Evolutionary conservation across 1,140 invertebrate species (phyloP).

Genomic region (Neodiprion lecontei): DNA sequence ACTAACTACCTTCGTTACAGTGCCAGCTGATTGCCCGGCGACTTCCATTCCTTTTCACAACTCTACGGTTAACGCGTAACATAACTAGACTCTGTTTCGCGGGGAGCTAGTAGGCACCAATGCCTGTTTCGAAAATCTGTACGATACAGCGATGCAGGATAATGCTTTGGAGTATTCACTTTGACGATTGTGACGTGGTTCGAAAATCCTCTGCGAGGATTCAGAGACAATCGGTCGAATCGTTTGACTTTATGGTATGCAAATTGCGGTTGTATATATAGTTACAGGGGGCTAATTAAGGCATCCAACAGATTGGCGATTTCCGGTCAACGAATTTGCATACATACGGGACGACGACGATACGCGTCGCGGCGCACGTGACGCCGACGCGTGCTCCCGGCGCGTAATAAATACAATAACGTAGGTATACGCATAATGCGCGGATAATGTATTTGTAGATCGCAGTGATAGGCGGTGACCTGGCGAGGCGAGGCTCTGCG

Average conservation of each 20-base stretch:
- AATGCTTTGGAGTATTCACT: too few species aligned
- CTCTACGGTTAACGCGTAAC: too few species aligned
- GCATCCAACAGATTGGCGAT: neutral
- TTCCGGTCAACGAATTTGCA: neutral
- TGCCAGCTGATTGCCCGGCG: too few species aligned
- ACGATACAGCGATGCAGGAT: too few species aligned
- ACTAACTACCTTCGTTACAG: slow-evolving; percentile 1
- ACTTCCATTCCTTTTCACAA: too few species aligned
- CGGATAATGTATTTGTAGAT: slow-evolving; percentile 5
- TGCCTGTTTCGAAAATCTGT: too few species aligned
- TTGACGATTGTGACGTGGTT: too few species aligned
- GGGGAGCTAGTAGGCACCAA: too few species aligned
- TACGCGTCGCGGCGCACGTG: neutral
- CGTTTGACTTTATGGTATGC: neutral
- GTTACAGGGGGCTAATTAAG: neutral
- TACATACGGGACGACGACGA: neutral
- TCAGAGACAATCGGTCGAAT: neutral
- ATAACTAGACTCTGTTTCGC: too few species aligned
- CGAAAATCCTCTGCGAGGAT: neutral
- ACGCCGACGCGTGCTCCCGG: neutral
- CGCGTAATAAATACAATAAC: slow-evolving; percentile 3
- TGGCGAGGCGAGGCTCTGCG: neutral
- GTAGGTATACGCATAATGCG: neutral
- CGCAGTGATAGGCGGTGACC: neutral
- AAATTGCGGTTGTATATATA: neutral